phyloP scores from a whole-genome alignment of 2,797 vertebrate genomes.

The Sus cebifrons region DNA sequence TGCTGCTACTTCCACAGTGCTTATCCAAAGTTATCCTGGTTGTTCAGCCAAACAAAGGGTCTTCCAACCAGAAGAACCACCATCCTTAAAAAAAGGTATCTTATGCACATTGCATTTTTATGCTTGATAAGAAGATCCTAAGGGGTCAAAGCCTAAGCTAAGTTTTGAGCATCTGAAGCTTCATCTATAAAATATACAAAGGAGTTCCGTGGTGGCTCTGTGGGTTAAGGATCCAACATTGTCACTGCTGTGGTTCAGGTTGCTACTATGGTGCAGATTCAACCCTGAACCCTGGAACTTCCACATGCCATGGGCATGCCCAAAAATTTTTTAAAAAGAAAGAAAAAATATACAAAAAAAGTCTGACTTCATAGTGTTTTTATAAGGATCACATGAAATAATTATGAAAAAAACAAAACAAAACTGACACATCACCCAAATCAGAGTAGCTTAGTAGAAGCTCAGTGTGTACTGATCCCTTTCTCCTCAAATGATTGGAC shows the following conservation, averaged over 20 bases:
- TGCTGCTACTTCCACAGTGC: neutral
- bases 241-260: too few species aligned
- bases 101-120: neutral
- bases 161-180: neutral
- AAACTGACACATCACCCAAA: neutral
- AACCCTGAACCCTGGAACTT: too few species aligned
- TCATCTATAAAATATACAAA: neutral
- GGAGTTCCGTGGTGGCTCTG: too few species aligned
- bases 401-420: neutral
- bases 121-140: constrained; percentile 26
- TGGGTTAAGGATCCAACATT: too few species aligned
- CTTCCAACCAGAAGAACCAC: constrained; percentile 18
- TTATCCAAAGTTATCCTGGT: constrained; percentile 7
- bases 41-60: neutral
- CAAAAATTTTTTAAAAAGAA: too few species aligned
- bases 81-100: constrained; percentile 42
- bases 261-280: too few species aligned
- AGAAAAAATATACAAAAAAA: neutral
- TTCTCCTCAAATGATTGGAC: neutral
- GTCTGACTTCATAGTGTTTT: neutral
- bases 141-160: constrained; percentile 27
- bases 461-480: neutral
- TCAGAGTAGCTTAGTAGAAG: neutral
- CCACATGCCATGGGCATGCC: too few species aligned
- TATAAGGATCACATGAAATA: neutral